phyloP scores from a whole-genome alignment of 2,888 invertebrate species.

The Sesia apiformis region DNA sequence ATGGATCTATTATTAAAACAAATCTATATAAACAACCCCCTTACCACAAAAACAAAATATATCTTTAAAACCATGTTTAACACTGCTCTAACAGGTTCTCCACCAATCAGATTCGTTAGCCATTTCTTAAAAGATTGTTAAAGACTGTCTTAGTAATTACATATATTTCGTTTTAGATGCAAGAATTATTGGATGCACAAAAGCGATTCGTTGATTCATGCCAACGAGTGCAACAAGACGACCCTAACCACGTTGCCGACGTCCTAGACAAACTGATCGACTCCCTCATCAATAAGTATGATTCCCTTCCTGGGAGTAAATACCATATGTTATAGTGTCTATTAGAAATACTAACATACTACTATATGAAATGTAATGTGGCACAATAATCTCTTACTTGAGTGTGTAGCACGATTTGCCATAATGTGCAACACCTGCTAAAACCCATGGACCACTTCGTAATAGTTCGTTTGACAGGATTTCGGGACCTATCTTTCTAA shows the following conservation, averaged over 20 bases:
- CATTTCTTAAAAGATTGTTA: not conserved
- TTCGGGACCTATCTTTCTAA: too few relatives aligned
- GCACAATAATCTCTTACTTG: too few relatives aligned
- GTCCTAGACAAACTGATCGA: slow-evolving; percentile 77
- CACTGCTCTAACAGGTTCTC: too few relatives aligned
- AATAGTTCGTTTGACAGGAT: too few relatives aligned
- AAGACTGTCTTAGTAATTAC: not conserved
- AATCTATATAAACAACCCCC: too few relatives aligned
- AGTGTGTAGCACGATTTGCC: too few relatives aligned
- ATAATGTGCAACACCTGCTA: too few relatives aligned
- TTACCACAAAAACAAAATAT: too few relatives aligned
- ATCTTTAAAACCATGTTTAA: too few relatives aligned
- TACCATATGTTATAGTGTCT: not conserved
- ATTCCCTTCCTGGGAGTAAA: not conserved
- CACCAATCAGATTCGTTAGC: too few relatives aligned
- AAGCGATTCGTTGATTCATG: slow-evolving; percentile 79
- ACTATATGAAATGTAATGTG: not conserved
- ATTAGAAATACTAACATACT: not conserved
- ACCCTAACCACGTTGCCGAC: slow-evolving; percentile 76
- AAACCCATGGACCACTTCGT: too few relatives aligned
- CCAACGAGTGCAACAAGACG: slow-evolving; percentile 77
- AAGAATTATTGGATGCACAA: slow-evolving; percentile 76
- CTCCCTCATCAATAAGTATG: slow-evolving; percentile 77
- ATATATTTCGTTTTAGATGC: slow-evolving; percentile 47
- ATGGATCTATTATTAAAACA: too few relatives aligned